Conservation (phyloP, 2,113 vertebrate species). For the Marmota monax region DNA sequence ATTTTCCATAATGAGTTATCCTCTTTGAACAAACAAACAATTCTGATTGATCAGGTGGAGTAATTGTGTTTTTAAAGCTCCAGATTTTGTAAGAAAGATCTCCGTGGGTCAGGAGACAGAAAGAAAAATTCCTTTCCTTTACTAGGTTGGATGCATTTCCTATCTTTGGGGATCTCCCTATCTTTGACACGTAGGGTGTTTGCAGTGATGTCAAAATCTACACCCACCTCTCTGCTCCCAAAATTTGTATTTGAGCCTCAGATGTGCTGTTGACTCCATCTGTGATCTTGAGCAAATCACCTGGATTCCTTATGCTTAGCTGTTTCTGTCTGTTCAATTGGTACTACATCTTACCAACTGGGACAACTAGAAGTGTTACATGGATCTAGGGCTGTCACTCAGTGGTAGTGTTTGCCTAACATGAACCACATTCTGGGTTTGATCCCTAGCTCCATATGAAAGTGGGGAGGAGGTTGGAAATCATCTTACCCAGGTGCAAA, state of each 20-base stretch:
- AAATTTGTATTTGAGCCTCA: not conserved
- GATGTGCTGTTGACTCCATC: not conserved
- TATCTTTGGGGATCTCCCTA: not conserved
- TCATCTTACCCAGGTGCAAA: not conserved
- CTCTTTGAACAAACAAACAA: constrained; percentile 78
- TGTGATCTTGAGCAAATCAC: not conserved
- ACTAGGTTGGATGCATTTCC: not conserved
- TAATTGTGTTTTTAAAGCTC: constrained; percentile 58
- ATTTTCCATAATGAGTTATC: constrained; percentile 80
- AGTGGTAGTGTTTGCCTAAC: not conserved
- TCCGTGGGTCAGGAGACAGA: constrained; percentile 31
- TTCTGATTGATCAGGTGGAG: constrained; percentile 73
- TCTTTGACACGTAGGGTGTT: not conserved
- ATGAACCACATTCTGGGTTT: not conserved
- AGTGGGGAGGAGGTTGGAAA: not conserved
- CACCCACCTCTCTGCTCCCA: not conserved
- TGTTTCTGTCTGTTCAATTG: not conserved
- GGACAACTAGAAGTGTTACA: not conserved
- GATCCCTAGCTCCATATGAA: not conserved
- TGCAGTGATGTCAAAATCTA: not conserved
- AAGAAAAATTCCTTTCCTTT: not conserved
- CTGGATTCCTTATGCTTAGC: not conserved
- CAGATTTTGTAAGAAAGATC: not conserved
- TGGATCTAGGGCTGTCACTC: not conserved
- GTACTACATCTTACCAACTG: not conserved